These are phyloP conservation scores for Lepidothrix coronata DNA, from an alignment of 2,113 vertebrate species.

Conservation along the genomic window DNA sequence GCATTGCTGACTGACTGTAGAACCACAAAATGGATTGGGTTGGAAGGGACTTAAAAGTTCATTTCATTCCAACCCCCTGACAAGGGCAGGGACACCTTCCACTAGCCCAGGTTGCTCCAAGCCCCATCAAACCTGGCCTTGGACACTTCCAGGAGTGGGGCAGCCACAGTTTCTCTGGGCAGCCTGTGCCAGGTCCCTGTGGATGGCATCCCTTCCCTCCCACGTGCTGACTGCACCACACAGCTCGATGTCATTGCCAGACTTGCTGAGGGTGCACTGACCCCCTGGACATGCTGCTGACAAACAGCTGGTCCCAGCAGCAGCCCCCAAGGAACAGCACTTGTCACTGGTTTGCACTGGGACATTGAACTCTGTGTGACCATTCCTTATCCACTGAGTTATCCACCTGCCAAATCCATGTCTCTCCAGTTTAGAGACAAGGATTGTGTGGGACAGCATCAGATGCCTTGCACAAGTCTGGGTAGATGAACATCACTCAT, in stretches of 20 bases:
- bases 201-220: neutral
- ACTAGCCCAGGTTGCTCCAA: fast-evolving
- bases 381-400: neutral
- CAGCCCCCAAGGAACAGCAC: neutral
- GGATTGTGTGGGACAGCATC: neutral
- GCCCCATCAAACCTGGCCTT: fast-evolving
- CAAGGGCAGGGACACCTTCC: neutral
- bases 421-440: too few species aligned
- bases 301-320: neutral
- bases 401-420: neutral
- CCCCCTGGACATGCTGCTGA: fast-evolving
- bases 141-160: neutral
- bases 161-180: neutral
- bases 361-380: neutral
- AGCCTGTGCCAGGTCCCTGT: neutral
- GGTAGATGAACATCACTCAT: neutral
- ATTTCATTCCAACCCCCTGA: neutral
- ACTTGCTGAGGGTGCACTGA: neutral
- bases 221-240: neutral
- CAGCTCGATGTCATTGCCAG: neutral
- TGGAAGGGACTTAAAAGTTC: neutral
- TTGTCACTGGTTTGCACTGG: fast-evolving
- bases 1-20: neutral
- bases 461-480: neutral
- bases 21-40: neutral